Evolutionary conservation across 2,113 vertebrate genomes (phyloP), one percentile per base, ranked within the genome.

Genomic region (Piaya cayana): DNA sequence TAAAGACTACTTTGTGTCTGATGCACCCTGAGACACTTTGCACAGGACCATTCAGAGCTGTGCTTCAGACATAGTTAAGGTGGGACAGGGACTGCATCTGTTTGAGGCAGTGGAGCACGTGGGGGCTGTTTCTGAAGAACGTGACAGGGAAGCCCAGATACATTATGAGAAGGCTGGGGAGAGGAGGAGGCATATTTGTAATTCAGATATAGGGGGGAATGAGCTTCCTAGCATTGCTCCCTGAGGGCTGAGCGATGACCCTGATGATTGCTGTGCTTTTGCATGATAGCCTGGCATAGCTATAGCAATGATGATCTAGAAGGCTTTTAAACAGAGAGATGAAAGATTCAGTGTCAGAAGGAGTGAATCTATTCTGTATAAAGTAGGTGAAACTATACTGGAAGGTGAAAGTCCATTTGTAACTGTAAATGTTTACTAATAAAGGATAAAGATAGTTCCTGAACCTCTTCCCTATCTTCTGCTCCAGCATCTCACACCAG

Each of bases 341-440:
- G 27, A 12, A 30, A 71, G 8, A 65, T 65, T 20, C 34, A 10
- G 45, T 34, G 27, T 78, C 77, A 70, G 30, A 43, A 43, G n/a
- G 60, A 78, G 27, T 21, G 20, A 74, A 74, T 42, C 45, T 79
- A 3, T 71, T 92, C 30, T 67, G 26, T 75, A 34, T 37, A 60
- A 78, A 81, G 36, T 58, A 43, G 26, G 47, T 80, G 71, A 86
- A 77, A 55, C 34, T 55, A 2, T 29, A 23, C 30, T 92, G 69
- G 60, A 88, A 92, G n/a, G 64, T 80, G 78, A 29, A 34, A 80
- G 67, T 85, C 81, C 58, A 45, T 87, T 89, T 72, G 9, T 53
- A 79, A 77, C 27, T 37, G 49, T 76, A 95, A 92, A 89, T 93
- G 72, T 92, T 95, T 91, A 70, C 50, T 69, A 71, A 82, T 19